Conservation (phyloP, 2,888 invertebrate genomes). For the Formica aserva region DNA sequence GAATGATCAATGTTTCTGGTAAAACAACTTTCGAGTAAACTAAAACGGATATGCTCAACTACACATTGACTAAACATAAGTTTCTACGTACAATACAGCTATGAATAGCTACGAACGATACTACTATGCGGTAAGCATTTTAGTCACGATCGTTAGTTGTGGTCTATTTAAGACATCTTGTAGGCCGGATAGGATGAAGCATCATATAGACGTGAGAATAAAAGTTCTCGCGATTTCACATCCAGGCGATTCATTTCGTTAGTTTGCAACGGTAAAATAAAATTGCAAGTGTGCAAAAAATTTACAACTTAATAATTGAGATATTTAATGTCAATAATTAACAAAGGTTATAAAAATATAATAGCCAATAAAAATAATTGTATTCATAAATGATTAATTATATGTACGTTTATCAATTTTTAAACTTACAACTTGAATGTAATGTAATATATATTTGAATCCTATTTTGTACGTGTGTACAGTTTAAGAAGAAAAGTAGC, state of each 20-base stretch:
- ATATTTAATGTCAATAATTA: neutral
- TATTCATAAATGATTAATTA: neutral
- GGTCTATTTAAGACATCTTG: constrained; percentile 62
- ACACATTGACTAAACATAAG: constrained; percentile 76
- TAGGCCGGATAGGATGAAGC: constrained; percentile 22
- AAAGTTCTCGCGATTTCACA: constrained; percentile 36
- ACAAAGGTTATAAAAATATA: neutral
- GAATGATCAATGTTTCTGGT: constrained; percentile 1
- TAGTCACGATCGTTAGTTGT: constrained; percentile 58
- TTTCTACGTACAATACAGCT: constrained; percentile 45
- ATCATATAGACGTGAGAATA: constrained; percentile 33
- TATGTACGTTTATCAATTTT: neutral
- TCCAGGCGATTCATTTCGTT: constrained; percentile 29
- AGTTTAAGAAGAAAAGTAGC: neutral
- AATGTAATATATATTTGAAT: neutral
- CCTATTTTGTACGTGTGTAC: neutral
- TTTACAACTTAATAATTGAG: neutral
- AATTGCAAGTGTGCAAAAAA: neutral
- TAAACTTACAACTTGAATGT: neutral
- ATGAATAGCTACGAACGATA: neutral
- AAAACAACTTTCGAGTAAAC: constrained; percentile 44
- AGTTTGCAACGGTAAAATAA: neutral
- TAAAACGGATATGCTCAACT: constrained; percentile 63
- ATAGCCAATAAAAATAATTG: neutral
- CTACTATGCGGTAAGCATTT: constrained; percentile 18